These are phyloP conservation scores for Acrocephalus kingi DNA, from an alignment of 2,113 vertebrate species.

Conservation along the genomic window DNA sequence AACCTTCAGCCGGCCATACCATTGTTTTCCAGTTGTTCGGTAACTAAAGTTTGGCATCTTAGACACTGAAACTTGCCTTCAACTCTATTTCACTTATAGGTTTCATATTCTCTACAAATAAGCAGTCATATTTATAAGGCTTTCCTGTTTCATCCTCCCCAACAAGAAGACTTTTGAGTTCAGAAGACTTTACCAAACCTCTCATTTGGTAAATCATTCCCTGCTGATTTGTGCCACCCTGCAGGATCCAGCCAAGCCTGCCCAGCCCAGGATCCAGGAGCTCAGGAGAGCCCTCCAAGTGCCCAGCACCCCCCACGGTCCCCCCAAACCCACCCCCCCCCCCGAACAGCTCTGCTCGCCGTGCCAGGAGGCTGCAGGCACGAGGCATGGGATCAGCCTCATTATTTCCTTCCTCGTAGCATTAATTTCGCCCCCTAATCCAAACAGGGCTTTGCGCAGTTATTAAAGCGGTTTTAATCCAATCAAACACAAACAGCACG, in stretches of 20 bases:
- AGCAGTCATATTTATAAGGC: too few relatives aligned
- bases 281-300: background rate
- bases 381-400: background rate
- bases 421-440: background rate
- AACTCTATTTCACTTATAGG: too few relatives aligned
- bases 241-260: background rate
- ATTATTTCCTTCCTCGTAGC: background rate
- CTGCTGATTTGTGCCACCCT: accelerated
- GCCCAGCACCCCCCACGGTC: accelerated
- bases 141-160: too few relatives aligned
- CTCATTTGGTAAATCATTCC: accelerated
- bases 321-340: background rate
- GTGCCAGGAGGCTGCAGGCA: accelerated
- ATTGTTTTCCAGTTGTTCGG: too few relatives aligned
- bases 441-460: background rate
- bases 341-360: background rate
- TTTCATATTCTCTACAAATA: too few relatives aligned
- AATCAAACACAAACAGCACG: conserved; percentile 28
- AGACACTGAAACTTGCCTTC: too few relatives aligned
- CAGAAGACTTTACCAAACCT: accelerated
- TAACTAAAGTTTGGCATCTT: too few relatives aligned
- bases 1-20: too few relatives aligned
- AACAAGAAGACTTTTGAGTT: too few relatives aligned
- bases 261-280: accelerated
- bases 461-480: conserved; percentile 45